These are phyloP conservation scores for Stegastes partitus DNA, from an alignment of 2,113 vertebrate genomes.

Conservation along the genomic window DNA sequence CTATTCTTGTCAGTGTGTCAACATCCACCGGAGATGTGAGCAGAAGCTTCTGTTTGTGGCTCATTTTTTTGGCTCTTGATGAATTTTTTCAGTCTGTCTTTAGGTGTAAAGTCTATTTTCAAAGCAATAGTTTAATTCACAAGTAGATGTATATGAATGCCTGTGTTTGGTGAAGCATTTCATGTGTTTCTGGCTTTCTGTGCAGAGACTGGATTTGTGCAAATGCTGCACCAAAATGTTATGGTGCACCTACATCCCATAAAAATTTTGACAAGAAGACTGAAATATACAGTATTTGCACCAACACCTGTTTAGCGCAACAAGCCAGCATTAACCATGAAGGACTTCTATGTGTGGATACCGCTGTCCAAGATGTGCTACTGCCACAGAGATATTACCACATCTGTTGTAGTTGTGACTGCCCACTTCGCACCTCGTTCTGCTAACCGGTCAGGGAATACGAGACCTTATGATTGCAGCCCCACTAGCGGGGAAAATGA, in stretches of 20 bases:
- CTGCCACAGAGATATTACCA: background rate
- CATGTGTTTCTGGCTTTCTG: background rate
- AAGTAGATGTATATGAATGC: background rate
- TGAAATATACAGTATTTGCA: background rate
- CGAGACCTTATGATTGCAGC: slow-evolving; percentile 4
- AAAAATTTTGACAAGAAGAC: background rate
- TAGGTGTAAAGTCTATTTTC: background rate
- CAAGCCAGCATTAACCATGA: background rate
- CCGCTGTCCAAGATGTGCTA: background rate
- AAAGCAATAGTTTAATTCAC: background rate
- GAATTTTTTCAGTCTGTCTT: background rate
- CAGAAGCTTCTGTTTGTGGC: too few relatives aligned
- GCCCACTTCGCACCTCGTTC: background rate
- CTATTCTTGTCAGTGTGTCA: background rate
- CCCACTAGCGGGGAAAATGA: slow-evolving; percentile 28
- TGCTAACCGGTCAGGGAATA: slow-evolving; percentile 40
- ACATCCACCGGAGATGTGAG: background rate
- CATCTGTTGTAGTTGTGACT: slow-evolving; percentile 33
- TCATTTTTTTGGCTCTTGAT: background rate
- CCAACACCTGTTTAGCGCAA: background rate
- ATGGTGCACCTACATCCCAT: background rate
- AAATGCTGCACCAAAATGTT: background rate
- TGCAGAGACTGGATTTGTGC: background rate
- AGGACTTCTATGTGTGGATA: background rate
- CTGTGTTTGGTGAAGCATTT: background rate